Percentiles rank a stretch among this genome's conserved stretches.
phyloP scores from a whole-genome alignment of 2,888 invertebrate species.

The Artemia sinica region DNA sequence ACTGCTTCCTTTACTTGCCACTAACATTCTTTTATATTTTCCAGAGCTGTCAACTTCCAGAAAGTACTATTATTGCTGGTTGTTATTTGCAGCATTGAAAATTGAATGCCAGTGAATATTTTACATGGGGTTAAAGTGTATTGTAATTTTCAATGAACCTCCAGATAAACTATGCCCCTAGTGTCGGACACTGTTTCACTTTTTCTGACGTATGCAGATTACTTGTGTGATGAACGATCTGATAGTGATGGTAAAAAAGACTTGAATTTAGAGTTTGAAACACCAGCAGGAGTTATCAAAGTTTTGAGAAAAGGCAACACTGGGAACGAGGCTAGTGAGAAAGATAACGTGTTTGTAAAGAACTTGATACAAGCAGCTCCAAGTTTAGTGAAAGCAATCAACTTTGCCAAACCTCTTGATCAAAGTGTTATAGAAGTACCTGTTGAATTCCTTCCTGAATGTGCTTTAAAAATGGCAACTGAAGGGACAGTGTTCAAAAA shows the following conservation, averaged over 20 bases:
- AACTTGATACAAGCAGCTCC: slow-evolving; percentile 18
- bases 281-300: slow-evolving; percentile 1
- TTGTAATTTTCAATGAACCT: slow-evolving; percentile 4
- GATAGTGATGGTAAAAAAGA: neutral
- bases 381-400: slow-evolving; percentile 15
- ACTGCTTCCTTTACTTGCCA: no score
- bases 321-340: slow-evolving; percentile 16
- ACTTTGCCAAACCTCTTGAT: neutral
- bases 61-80: no score
- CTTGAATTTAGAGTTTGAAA: neutral
- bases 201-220: neutral
- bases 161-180: slow-evolving; percentile 14
- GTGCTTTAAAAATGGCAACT: slow-evolving; percentile 24
- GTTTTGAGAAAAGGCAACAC: neutral
- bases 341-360: slow-evolving; percentile 19
- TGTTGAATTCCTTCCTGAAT: slow-evolving; percentile 1
- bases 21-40: no score
- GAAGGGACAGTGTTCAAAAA: slow-evolving; percentile 17
- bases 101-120: slow-evolving; percentile 5
- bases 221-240: neutral
- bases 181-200: slow-evolving; percentile 11
- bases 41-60: no score
- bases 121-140: slow-evolving; percentile 13
- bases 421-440: neutral
- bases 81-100: no score